A percentile compares a stretch with the other conserved stretches of the same genome.
Evolutionary conservation across 1,140 invertebrate species (phyloP).

Genomic region (Nilaparvata lugens): DNA sequence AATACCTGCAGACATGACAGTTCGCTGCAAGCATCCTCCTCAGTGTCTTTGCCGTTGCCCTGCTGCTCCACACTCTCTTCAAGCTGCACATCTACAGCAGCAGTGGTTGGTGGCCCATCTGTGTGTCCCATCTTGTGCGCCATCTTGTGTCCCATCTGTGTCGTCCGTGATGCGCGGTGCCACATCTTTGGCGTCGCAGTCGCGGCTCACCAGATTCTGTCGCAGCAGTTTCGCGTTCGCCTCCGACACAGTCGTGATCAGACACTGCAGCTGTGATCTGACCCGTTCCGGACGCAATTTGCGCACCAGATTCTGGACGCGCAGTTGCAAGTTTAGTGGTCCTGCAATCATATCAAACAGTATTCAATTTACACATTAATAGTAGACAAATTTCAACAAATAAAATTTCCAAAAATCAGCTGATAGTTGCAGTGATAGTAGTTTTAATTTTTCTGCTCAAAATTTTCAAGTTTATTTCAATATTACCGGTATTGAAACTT

Average conservation of each 20-base stretch:
- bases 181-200: neutral
- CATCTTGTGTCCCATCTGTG: neutral
- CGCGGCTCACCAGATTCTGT: neutral
- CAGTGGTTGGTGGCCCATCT: neutral
- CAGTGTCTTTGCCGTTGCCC: neutral
- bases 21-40: neutral
- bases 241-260: slow-evolving; percentile 7
- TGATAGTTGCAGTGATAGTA: too few species aligned
- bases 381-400: too few species aligned
- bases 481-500: too few species aligned
- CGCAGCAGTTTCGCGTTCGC: neutral
- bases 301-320: slow-evolving; percentile 15
- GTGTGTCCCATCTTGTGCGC: neutral
- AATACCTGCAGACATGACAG: neutral
- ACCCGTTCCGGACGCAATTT: slow-evolving; percentile 17
- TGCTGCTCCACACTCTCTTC: neutral
- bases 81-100: neutral
- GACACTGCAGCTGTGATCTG: slow-evolving; percentile 5
- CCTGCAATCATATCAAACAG: slow-evolving; percentile 10
- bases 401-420: too few species aligned
- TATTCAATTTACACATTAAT: too few species aligned
- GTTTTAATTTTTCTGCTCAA: too few species aligned
- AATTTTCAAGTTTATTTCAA: too few species aligned
- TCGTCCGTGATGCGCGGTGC: neutral
- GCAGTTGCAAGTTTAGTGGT: slow-evolving; percentile 5